phyloP scores from a whole-genome alignment of 2,888 invertebrate species.

The Lepidonotus clava region DNA sequence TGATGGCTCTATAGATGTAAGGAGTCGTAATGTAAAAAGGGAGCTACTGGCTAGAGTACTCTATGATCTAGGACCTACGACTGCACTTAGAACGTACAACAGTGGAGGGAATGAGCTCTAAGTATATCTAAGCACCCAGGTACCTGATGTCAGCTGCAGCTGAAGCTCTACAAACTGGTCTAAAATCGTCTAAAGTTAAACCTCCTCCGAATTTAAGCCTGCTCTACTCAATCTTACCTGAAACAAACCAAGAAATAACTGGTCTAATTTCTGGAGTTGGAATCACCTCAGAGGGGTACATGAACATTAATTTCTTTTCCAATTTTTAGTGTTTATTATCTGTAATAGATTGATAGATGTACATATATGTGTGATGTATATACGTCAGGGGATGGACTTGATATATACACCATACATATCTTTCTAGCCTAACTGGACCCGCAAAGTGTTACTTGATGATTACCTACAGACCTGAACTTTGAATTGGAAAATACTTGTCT shows the following conservation, averaged over 20 bases:
- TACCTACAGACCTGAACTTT: too few relatives aligned
- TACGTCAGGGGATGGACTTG: conserved; percentile 29
- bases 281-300: too few relatives aligned
- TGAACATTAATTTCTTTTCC: too few relatives aligned
- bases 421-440: too few relatives aligned
- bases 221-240: too few relatives aligned
- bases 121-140: neutral
- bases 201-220: neutral
- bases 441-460: too few relatives aligned
- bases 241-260: too few relatives aligned
- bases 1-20: too few relatives aligned
- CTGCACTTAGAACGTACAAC: conserved; percentile 13
- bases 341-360: too few relatives aligned
- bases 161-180: neutral
- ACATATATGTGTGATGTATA: conserved; percentile 33
- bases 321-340: too few relatives aligned
- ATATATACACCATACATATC: conserved; percentile 42
- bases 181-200: neutral
- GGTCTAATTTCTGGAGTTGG: too few relatives aligned
- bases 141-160: neutral
- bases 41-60: neutral
- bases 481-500: too few relatives aligned
- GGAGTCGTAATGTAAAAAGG: neutral
- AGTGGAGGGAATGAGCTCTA: conserved; percentile 1
- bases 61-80: neutral